Evolutionary conservation across 2,888 invertebrate genomes (phyloP), one percentile per base, ranked within the genome.

Genomic region (Brachynemurus nebulosus): DNA sequence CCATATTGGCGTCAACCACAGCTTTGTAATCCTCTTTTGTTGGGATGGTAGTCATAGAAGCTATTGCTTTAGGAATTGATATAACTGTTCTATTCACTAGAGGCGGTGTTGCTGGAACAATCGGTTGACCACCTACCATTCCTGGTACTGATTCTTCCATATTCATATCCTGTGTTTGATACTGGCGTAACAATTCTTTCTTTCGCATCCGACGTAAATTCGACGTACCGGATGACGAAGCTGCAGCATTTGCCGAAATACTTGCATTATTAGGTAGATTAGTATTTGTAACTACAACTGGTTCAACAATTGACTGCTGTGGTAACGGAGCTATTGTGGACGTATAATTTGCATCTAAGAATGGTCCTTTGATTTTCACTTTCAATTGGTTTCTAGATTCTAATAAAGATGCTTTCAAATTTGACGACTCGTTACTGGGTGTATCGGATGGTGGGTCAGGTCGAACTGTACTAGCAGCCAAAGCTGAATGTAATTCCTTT

Each of bases 311-410:
- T n/a, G 69, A 68, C 50, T 72, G 71, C 34, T 71, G 74, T 1
- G 69, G 73, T n/a, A n/a, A n/a, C 3, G 76, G 70, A 37, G 71
- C 67, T 1, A 70, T 68, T 0, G 74, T 70, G 44, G 76, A 72
- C 2, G 79, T 70, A 27, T 80, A 84, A 58, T 82, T 86, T 0
- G 71, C 77, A 54, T 88, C 86, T 48, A 86, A 72, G 55, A 85
- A 78, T 1, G 90, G 90, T 3, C 89, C 90, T 61, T 91, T 90
- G 49, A 90, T 90, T 64, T 91, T 91, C 0, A 91, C 80, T 60
- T 90, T 90, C 4, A 91, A 66, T 58, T 89, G 89, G 63, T 88
- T 88, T 21, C 88, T 71, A 0, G 86, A 82, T 62, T 88, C 86
- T 1, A 79, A 78, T 1, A 86, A 65, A 2, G 84, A 80, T 1